Conservation (phyloP, 2,888 invertebrate genomes). For the Brachypterus glaber region DNA sequence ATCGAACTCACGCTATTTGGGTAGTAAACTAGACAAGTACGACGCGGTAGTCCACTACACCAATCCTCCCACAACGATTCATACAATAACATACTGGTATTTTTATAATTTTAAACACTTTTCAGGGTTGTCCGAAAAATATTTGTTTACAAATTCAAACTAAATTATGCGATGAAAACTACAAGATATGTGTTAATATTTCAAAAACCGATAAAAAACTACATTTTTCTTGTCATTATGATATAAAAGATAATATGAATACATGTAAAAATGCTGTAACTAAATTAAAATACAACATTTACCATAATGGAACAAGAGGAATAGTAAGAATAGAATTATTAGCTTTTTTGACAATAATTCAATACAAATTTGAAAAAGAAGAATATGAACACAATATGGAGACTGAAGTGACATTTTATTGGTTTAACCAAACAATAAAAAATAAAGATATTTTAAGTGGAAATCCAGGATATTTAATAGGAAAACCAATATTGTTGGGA, state of each 20-base stretch:
- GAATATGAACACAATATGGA: conserved; percentile 24
- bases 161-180: conserved; percentile 30
- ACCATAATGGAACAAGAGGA: conserved; percentile 41
- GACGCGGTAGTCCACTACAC: too few species aligned
- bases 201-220: conserved; percentile 19
- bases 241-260: conserved; percentile 18
- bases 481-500: conserved; percentile 52
- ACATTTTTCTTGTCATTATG: conserved; percentile 21
- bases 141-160: conserved; percentile 31
- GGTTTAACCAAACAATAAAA: conserved; percentile 31
- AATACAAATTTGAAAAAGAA: conserved; percentile 20
- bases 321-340: conserved; percentile 35
- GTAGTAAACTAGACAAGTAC: too few species aligned
- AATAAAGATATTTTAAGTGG: conserved; percentile 49
- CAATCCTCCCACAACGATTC: too few species aligned
- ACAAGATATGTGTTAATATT: conserved; percentile 28
- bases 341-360: conserved; percentile 26
- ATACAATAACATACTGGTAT: too few species aligned
- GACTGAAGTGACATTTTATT: conserved; percentile 32
- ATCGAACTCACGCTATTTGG: too few species aligned
- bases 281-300: conserved; percentile 33
- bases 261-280: conserved; percentile 34
- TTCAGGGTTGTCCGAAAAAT: conserved; percentile 34
- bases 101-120: too few species aligned
- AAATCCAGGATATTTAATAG: conserved; percentile 63